Conservation (phyloP, 2,113 vertebrate species). For the human (Homo sapiens) region DNA sequence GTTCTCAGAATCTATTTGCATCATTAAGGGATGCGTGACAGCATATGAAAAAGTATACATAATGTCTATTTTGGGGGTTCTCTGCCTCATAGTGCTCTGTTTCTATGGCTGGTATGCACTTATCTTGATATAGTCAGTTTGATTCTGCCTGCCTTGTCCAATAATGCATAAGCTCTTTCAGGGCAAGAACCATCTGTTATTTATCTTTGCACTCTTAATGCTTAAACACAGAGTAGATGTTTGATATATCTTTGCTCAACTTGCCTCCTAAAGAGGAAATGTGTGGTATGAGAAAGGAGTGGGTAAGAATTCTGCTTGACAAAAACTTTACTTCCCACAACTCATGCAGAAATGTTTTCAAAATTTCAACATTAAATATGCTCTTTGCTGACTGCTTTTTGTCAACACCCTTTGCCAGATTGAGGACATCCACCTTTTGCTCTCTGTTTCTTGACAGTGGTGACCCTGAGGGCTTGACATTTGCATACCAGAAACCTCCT, state of each 20-base stretch:
- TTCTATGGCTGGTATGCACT: not conserved
- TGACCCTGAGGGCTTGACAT: not conserved
- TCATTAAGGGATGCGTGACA: not conserved
- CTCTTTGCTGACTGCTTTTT: not conserved
- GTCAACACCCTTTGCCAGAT: not conserved
- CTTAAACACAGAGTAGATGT: not conserved
- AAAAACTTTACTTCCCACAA: conserved; percentile 1
- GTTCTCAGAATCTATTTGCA: not conserved
- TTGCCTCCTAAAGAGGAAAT: not conserved
- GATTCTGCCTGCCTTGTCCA: not conserved
- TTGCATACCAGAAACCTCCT: not conserved
- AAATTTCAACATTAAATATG: not conserved
- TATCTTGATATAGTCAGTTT: not conserved
- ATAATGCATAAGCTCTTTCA: not conserved
- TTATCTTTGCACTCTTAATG: not conserved
- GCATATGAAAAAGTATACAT: not conserved
- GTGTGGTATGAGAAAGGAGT: not conserved
- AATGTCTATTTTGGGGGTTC: not conserved
- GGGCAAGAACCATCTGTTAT: not conserved
- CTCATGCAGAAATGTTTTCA: not conserved
- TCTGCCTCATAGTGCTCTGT: not conserved
- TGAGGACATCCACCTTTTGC: not conserved
- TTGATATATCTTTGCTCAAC: not conserved
- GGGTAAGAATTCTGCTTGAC: not conserved
- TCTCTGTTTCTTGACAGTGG: not conserved